Evolutionary conservation across 1,140 invertebrate species (phyloP).

Genomic region (Eueides isabella): DNA sequence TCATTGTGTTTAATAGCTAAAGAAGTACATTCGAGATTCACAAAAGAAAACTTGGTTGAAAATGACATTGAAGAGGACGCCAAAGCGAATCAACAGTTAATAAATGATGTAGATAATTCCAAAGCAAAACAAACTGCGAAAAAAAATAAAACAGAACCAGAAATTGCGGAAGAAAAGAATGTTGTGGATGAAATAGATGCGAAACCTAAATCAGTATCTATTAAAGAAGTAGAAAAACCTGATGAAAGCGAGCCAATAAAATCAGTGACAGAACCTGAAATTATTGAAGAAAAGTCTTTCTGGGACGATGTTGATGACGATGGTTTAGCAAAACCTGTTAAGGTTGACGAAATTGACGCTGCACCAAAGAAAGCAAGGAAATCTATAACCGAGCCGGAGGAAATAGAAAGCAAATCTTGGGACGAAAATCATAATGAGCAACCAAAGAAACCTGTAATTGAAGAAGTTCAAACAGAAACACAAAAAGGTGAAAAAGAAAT

Average conservation of each 20-base stretch:
- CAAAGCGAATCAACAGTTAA: constrained; percentile 47
- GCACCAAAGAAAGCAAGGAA: constrained; percentile 50
- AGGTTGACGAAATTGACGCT: constrained; percentile 50
- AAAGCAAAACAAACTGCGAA: constrained; percentile 38
- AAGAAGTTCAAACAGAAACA: constrained; percentile 55
- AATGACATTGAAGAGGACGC: constrained; percentile 63
- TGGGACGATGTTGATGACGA: constrained; percentile 65
- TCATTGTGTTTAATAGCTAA: constrained; percentile 77
- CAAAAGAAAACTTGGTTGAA: constrained; percentile 67
- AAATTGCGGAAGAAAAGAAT: constrained; percentile 64
- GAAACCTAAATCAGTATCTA: constrained; percentile 39
- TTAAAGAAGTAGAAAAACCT: constrained; percentile 50
- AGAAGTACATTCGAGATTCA: constrained; percentile 79
- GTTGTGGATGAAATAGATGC: constrained; percentile 48
- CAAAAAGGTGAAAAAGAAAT: constrained; percentile 51
- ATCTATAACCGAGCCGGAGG: constrained; percentile 60
- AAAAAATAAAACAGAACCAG: constrained; percentile 42
- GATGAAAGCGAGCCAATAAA: constrained; percentile 47
- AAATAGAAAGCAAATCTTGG: constrained; percentile 58
- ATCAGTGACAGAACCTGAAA: constrained; percentile 59
- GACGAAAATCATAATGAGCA: constrained; percentile 72
- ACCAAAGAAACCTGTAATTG: constrained; percentile 56
- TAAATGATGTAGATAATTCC: constrained; percentile 47
- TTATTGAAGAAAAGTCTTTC: constrained; percentile 67
- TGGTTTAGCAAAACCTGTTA: constrained; percentile 48